Base-by-base conservation (phyloP, 1,140 invertebrate species). In the Drosophila willistoni region DNA sequence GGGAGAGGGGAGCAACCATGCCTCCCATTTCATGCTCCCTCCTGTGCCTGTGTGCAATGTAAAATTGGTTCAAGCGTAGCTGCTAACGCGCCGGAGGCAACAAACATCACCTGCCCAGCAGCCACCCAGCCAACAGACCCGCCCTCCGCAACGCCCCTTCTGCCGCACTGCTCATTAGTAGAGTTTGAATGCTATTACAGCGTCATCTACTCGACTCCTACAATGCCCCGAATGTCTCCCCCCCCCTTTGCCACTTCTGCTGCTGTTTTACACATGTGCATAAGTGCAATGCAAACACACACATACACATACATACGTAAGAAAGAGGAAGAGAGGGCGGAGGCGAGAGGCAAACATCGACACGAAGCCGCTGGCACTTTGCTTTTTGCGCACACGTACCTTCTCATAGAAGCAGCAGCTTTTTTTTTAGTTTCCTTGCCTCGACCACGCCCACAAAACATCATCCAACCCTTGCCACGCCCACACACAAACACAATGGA, bases 121-220 rank as follows among this genome's bases (percentile, higher is more conserved):
- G 42, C 51, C 73, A 29, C 39, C 22, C 19, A 36, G 7, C 34
- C 34, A 9, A 36, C 7, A 29, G 9, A n/a, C 56, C 59, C 57
- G 25, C 29, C 39, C 64, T 39, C 56, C 59, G 25, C 39, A 17
- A 33, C 41, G 34, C 60, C 22, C 39, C 42, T 17, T 36, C 34
- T 42, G 41, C 65, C 56, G 25, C 34, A 74, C 61, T 72, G 85
- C 84, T 89, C 84, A 89, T 89, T 89, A 89, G 84, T 89, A 72
- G 84, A 89, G 84, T 89, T 89, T 89, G 84, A 84, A 89, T 89
- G 84, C 84, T 84, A 89, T 89, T 89, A 89, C 85, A 84, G 80
- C 81, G 81, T 84, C 84, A 90, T 84, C 84, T 84, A 89, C 83
- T 87, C 84, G 59, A 83, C 75, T 87, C 74, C 85, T 68, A 56